Percentiles rank a stretch among this genome's conserved stretches.
These are phyloP conservation scores for Poeciliopsis gracilis DNA, from an alignment of 2,797 vertebrate genomes.

Conservation along the genomic window DNA sequence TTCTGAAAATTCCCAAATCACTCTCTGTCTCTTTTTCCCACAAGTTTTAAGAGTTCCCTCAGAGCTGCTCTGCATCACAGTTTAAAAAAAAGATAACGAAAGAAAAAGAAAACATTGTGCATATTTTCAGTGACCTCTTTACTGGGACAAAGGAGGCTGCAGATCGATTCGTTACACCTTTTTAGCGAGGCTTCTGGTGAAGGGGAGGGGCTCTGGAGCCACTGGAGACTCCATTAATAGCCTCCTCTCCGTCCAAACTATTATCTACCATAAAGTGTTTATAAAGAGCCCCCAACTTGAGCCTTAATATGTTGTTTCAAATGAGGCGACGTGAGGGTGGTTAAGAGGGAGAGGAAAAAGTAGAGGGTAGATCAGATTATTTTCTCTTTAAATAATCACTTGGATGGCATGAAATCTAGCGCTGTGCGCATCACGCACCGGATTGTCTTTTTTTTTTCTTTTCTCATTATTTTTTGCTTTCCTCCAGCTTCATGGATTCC, in stretches of 20 bases:
- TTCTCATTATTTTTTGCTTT: not conserved
- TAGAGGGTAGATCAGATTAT: not conserved
- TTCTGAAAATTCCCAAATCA: not conserved
- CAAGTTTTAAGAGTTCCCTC: not conserved
- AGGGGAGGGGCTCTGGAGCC: constrained; percentile 91
- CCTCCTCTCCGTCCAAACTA: constrained; percentile 70
- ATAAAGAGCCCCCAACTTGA: constrained; percentile 68
- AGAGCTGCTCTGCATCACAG: constrained; percentile 27
- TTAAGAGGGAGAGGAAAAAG: not conserved
- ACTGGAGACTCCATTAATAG: constrained; percentile 74
- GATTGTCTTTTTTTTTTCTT: constrained; percentile 18
- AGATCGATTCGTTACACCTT: constrained; percentile 96
- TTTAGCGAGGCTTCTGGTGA: constrained; percentile 88
- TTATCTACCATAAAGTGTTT: constrained; percentile 76
- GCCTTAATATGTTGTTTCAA: constrained; percentile 51
- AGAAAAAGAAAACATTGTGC: constrained; percentile 21
- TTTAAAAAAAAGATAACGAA: constrained; percentile 26
- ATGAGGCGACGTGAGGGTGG: constrained; percentile 34
- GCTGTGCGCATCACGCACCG: constrained; percentile 24
- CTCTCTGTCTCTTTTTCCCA: not conserved
- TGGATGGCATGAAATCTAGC: constrained; percentile 34
- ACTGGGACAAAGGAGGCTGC: constrained; percentile 82
- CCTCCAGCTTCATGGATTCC: constrained; percentile 6
- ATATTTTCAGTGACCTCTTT: constrained; percentile 67
- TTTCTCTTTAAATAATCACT: constrained; percentile 29